Base-by-base conservation (phyloP, 2,888 invertebrate species). In the Pelosia muscerda region DNA sequence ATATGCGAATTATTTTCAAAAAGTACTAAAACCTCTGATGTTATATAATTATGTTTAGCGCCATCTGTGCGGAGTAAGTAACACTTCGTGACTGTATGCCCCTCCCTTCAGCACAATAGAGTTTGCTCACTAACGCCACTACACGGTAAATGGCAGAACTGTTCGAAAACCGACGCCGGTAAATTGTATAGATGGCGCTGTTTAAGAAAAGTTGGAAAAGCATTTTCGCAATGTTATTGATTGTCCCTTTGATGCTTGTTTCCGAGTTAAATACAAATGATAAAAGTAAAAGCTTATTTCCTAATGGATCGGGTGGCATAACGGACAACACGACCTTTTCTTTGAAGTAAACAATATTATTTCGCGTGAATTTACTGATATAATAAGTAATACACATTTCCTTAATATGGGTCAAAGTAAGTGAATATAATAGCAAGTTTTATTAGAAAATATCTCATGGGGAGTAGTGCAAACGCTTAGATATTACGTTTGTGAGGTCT, bases 121-220 rank as follows among this genome's bases (percentile, higher is more conserved):
- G 75, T 63, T 65, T 11, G 4, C 26, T 42, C 54, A 72, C 67
- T 70, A 79, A 79, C 85, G 88, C 86, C 81, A 75, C 71, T 71
- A 55, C 55, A 68, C 74, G 73, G 65, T 61, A 66, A 70, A 49
- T 23, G 1, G 8, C 4, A 49, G 80, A 83, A 89, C 87, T 84
- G 69, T 25, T 66, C 65, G 57, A 34, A 64, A 70, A 28, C 19
- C 9, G 38, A n/a, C 57, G 23, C 53, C 26, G 8, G 9, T 1
- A 22, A 8, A 13, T 22, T 31, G 65, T 69, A 84, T 78, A 92
- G 92, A 90, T 90, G 92, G 90, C 92, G 91, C 86, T 90, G 68
- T 82, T 63, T 19, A 4, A 28, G 60, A 78, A 71, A 71, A 75
- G 69, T 75, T 42, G 59, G 49, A 69, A 80, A 78, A 79, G 66